These are phyloP conservation scores for Gryllus bimaculatus DNA, from an alignment of 1,140 invertebrate species.

Conservation along the genomic window DNA sequence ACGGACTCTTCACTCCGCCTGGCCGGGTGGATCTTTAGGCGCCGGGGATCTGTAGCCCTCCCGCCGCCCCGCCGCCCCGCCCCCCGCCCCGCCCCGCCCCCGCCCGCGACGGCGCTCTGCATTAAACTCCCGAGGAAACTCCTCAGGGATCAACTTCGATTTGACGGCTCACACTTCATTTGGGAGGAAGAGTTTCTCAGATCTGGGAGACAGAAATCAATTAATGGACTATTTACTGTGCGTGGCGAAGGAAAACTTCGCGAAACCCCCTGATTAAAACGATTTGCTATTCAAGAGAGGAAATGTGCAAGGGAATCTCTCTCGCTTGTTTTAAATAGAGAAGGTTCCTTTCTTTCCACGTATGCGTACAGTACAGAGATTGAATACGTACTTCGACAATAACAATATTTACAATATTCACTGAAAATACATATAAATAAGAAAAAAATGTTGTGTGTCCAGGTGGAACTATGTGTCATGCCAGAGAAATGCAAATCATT, in stretches of 20 bases:
- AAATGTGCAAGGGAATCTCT: neutral
- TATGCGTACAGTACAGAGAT: too few relatives aligned
- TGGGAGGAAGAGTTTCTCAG: neutral
- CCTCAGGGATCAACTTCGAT: neutral
- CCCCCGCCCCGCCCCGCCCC: too few relatives aligned
- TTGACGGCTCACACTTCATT: neutral
- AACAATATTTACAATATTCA: too few relatives aligned
- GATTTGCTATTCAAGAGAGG: neutral
- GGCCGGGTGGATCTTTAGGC: neutral
- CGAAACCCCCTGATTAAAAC: neutral
- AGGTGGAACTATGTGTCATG: too few relatives aligned
- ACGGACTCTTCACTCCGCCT: neutral
- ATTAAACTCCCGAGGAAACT: neutral
- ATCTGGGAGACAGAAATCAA: neutral
- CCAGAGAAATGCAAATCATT: too few relatives aligned
- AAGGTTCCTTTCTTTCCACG: too few relatives aligned
- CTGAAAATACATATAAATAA: too few relatives aligned
- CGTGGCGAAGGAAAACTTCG: neutral
- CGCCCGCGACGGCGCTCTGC: neutral
- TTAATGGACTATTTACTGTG: constrained; percentile 1
- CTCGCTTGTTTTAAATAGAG: neutral
- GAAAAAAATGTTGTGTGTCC: too few relatives aligned
- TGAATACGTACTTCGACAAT: too few relatives aligned
- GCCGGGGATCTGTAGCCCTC: neutral
- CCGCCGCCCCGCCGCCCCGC: too few relatives aligned